These are phyloP conservation scores for Pogonomyrmex californicus DNA, from an alignment of 1,140 invertebrate species.

Conservation along the genomic window DNA sequence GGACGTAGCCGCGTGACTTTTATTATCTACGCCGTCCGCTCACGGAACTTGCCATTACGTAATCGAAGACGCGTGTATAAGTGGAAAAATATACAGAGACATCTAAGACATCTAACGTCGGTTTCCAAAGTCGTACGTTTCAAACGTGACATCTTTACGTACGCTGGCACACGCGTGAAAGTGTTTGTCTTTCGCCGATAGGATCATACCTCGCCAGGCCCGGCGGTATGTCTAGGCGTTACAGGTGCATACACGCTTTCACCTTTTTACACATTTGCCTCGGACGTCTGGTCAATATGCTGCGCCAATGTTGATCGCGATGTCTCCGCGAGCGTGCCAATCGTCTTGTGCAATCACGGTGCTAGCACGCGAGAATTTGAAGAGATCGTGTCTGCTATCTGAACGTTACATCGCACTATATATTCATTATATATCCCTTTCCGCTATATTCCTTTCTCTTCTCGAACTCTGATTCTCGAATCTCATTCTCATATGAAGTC, in stretches of 20 bases:
- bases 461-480: background rate
- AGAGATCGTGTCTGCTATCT: constrained; percentile 14
- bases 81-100: background rate
- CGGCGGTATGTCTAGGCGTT: constrained; percentile 18
- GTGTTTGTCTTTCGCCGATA: constrained; percentile 22
- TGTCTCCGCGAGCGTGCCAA: background rate
- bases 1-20: constrained; percentile 25
- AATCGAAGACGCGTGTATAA: background rate
- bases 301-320: background rate
- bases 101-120: background rate
- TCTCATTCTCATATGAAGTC: constrained; percentile 9
- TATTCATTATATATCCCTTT: background rate
- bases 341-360: constrained; percentile 37
- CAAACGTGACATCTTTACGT: background rate
- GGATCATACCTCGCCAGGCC: background rate
- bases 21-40: background rate
- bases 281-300: background rate
- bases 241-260: constrained; percentile 43
- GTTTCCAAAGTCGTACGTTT: background rate
- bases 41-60: background rate
- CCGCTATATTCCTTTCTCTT: constrained; percentile 22
- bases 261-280: constrained; percentile 29
- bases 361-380: background rate
- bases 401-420: background rate
- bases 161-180: constrained; percentile 16